A percentile compares a stretch with the other conserved stretches of the same genome.
Conservation (phyloP, 2,888 invertebrate species). For the Phyllotreta striolata region DNA sequence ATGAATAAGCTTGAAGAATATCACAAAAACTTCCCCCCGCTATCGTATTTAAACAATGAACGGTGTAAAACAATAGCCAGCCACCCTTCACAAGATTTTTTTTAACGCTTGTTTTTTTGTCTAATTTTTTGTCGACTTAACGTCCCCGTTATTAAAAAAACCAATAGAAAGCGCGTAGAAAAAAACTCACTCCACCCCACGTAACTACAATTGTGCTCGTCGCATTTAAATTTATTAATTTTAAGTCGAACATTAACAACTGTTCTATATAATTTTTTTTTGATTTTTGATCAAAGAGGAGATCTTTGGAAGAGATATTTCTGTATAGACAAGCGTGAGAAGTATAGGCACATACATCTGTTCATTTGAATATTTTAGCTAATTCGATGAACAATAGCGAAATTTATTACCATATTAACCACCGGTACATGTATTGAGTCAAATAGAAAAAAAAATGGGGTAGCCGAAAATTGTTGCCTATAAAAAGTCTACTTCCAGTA, state of each 20-base stretch:
- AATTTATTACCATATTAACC: not conserved
- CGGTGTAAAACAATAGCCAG: conserved; percentile 47
- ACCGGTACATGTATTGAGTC: too few species aligned
- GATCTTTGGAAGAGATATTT: conserved; percentile 35
- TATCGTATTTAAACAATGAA: conserved; percentile 44
- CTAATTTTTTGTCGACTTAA: conserved; percentile 33
- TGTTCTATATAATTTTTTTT: conserved; percentile 37
- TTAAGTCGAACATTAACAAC: conserved; percentile 45
- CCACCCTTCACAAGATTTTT: conserved; percentile 46
- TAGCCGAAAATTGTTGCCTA: too few species aligned
- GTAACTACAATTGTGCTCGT: conserved; percentile 40
- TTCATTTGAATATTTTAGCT: conserved; percentile 18
- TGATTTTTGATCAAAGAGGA: conserved; percentile 34
- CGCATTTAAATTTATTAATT: conserved; percentile 42
- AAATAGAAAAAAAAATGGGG: too few species aligned
- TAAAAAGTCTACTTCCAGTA: too few species aligned
- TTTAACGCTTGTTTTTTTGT: conserved; percentile 42
- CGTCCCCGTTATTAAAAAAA: conserved; percentile 33
- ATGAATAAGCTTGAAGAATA: conserved; percentile 48
- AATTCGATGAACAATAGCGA: conserved; percentile 13
- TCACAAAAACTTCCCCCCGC: conserved; percentile 42
- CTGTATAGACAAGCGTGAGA: conserved; percentile 28
- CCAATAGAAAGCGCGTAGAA: conserved; percentile 30
- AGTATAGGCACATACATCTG: conserved; percentile 32
- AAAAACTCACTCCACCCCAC: conserved; percentile 37